Conservation (phyloP, 2,113 vertebrate genomes). For the Ivindomyrus marchei region DNA sequence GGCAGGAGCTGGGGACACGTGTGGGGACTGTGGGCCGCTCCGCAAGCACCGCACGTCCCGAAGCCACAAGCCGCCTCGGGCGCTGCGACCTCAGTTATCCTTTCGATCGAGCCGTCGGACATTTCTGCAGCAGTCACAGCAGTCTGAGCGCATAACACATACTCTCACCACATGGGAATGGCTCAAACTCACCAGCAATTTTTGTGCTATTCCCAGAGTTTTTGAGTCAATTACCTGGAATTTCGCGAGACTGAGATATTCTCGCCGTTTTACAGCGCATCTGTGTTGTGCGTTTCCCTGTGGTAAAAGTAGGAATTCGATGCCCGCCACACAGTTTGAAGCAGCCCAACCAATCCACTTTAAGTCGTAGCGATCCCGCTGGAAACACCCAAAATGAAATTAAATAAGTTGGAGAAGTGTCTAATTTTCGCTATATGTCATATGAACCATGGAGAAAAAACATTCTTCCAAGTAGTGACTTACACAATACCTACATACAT, state of each 20-base stretch:
- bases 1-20: slow-evolving; percentile 23
- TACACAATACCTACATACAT: background rate
- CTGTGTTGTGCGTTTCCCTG: background rate
- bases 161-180: background rate
- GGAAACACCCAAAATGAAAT: background rate
- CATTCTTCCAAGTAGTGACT: background rate
- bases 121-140: background rate
- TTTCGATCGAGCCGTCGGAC: background rate
- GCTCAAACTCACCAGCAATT: background rate
- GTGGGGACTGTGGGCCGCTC: background rate
- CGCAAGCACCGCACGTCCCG: slow-evolving; percentile 17
- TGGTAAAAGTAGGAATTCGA: background rate
- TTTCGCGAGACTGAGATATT: background rate
- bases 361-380: background rate
- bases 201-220: background rate
- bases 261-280: background rate
- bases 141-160: background rate
- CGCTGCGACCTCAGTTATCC: background rate
- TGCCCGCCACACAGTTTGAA: background rate
- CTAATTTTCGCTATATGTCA: background rate
- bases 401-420: background rate
- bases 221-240: background rate
- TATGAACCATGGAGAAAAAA: background rate
- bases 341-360: background rate
- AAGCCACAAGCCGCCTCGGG: background rate